Base-by-base conservation (phyloP, 2,797 vertebrate genomes). In the Uromys caudimaculatus region DNA sequence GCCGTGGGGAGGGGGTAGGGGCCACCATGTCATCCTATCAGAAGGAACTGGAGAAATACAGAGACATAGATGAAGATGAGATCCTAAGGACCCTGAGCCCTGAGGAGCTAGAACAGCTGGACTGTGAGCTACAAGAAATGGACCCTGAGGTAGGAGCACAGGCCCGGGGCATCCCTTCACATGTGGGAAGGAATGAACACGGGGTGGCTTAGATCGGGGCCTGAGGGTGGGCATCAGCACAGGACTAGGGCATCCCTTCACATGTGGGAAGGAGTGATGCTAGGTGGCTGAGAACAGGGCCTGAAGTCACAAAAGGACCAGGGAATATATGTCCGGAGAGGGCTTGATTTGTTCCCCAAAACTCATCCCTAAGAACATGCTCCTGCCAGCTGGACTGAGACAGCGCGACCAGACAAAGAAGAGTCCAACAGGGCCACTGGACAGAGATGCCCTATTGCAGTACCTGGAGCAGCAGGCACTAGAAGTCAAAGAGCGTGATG, bases 361-460 rank as follows among this genome's bases (percentile, higher is more conserved):
- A 95, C 87, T 94, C 93, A 38, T 44, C 91, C 94, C 94, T 97
- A 98, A 99, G 99, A 99, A 99, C 93, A 98, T 99, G 97, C 98
- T 99, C 98, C 99, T 99, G 97, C 99, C 99, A 0, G 99, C 99
- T n/a, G 99, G 99, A 85, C 97, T 97, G 69, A 98, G 99, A 27
- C 99, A 99, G 97, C 99, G 99, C 79, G 99, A 99, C 98, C 99
- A 99, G 99, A 99, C 99, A 0, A 99, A 99, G 97, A 99, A 99
- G 98, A 98, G 91, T 95, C 99, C 99, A 0, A 99, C 99, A 0
- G 99, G 99, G 4, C 98, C 99, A 0, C 99, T 98, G 88, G 99
- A 99, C 97, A 98, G 99, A 0, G 99, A 99, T 0, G 99, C 99
- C 58, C 99, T 99, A 88, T 95, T 99, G 98, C 99, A 99, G 86